Evolutionary conservation across 2,888 invertebrate genomes (phyloP).

Genomic region (Schizaphis graminum): DNA sequence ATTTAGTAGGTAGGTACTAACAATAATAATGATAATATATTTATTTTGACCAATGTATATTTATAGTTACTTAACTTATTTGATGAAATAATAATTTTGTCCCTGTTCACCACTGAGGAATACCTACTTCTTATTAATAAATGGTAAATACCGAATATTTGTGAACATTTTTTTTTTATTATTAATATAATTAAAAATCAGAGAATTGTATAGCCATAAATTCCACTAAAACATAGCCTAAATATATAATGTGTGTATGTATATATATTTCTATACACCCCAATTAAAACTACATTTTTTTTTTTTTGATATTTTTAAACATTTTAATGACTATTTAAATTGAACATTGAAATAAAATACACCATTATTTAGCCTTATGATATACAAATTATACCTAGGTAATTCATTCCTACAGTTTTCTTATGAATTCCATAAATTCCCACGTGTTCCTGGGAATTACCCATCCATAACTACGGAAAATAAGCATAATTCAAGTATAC

Average conservation of each 20-base stretch:
- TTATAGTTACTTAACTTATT: not conserved
- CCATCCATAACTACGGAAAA: not conserved
- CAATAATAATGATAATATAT: not conserved
- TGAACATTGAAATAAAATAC: not conserved
- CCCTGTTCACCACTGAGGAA: not conserved
- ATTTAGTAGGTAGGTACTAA: not conserved
- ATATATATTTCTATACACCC: not conserved
- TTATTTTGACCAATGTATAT: not conserved
- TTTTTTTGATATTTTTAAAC: not conserved
- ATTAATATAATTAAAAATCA: not conserved
- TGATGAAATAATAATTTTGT: not conserved
- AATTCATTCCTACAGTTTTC: not conserved
- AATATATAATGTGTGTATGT: not conserved
- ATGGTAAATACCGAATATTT: not conserved
- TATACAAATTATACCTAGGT: too few relatives aligned
- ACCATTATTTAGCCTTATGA: not conserved
- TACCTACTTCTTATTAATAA: not conserved
- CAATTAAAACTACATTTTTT: not conserved
- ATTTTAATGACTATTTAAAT: not conserved
- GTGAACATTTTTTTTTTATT: not conserved
- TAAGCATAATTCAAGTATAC: not conserved
- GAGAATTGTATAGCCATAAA: not conserved
- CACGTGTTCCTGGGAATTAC: not conserved
- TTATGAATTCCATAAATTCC: not conserved
- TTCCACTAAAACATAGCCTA: not conserved